Evolutionary conservation across 2,888 invertebrate genomes (phyloP), one percentile per base, ranked within the genome.

Genomic region (Tetheella fluctuosa): DNA sequence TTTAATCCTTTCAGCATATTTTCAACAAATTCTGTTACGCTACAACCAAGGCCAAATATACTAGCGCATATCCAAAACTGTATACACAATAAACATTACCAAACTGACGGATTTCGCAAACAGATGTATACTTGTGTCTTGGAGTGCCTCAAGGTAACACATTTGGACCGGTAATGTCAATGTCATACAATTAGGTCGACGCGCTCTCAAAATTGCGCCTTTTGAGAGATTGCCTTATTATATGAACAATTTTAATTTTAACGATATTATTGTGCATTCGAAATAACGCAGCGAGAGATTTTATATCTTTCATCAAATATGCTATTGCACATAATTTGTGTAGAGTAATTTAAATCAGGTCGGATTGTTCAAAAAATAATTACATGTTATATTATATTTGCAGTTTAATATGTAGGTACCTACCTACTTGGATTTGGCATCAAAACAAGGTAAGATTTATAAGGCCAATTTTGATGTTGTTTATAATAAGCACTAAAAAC

Each of bases 101-200:
- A 70, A 71, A 73, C 68, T 67, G 67, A 66, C 68, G 68, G 69
- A 72, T 76, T 76, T 76, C 68, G 70, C 73, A 71, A 69, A 64
- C 59, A 57, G 42, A 60, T 64, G 58, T 34, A 34, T 10, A 52
- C 30, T 28, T 58, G 56, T 59, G 28, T 55, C 54, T 48, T 15
- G 64, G 62, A 54, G 62, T 67, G 62, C 64, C 73, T 63, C 79
- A 83, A 75, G 76, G 79, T 53, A 68, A 68, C 69, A 60, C 64
- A 73, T 76, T 77, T 61, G 74, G 80, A 59, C 72, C 77, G 76
- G 73, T 55, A 71, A 72, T 81, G 80, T 82, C 84, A 83, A 80
- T 83, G 84, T 74, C 81, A 70, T 30, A 55, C 69, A 76, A 73
- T 64, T 79, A 67, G 79, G 77, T 73, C 76, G 68, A 48, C 48